A percentile compares a stretch with the other conserved stretches of the same genome.
phyloP scores from a whole-genome alignment of 30 jellyfish, hydroid and myxozoan genomes.

The Hydractinia symbiolongicarpus region DNA sequence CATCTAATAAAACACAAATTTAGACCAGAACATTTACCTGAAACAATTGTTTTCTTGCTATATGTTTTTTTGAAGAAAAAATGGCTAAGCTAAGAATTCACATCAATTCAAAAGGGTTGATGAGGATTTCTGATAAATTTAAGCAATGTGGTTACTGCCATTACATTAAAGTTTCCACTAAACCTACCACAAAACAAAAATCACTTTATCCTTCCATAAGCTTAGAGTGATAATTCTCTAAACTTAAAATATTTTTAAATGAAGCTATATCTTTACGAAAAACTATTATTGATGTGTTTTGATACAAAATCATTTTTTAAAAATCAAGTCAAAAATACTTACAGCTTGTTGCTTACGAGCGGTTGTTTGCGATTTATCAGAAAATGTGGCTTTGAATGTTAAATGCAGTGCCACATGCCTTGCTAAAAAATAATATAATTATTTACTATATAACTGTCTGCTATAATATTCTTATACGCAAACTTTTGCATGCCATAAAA shows the following conservation, averaged over 20 bases:
- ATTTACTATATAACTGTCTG: not conserved
- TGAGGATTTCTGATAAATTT: too few relatives aligned
- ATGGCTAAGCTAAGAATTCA: too few relatives aligned
- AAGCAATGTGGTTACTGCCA: too few relatives aligned
- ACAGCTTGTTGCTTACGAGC: constrained; percentile 61
- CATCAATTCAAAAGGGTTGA: too few relatives aligned
- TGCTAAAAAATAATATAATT: constrained; percentile 38
- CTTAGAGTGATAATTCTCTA: not conserved
- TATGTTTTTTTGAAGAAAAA: too few relatives aligned
- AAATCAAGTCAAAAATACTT: constrained; percentile 4
- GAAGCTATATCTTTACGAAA: not conserved
- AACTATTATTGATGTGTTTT: not conserved
- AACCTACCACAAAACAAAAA: not conserved
- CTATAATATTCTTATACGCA: too few relatives aligned
- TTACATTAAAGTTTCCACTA: too few relatives aligned
- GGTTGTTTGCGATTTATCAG: constrained; percentile 59
- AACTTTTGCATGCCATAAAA: too few relatives aligned
- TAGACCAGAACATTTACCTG: too few relatives aligned
- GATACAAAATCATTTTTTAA: not conserved
- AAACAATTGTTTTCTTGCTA: too few relatives aligned
- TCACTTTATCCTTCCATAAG: too few relatives aligned
- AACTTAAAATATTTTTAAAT: not conserved
- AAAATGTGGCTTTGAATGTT: constrained; percentile 54
- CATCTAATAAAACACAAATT: constrained; percentile 38
- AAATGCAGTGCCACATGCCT: constrained; percentile 83